A percentile compares a stretch with the other conserved stretches of the same genome.
Conservation (phyloP, 2,113 vertebrate species). For the Notarius quadriscutis region DNA sequence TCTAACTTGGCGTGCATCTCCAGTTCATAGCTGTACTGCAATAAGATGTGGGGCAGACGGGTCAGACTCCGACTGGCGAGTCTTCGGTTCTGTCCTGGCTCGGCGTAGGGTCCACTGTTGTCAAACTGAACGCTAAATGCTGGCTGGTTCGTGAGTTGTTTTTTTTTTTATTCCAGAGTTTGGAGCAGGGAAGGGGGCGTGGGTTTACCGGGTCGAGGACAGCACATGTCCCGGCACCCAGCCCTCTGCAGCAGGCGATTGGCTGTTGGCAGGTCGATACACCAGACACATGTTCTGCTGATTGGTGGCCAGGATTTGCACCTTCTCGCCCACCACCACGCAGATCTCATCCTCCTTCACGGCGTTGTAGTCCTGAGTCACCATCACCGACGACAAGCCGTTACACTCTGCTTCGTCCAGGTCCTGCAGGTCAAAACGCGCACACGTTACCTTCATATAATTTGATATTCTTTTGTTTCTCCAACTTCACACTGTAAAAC, state of each 20-base stretch:
- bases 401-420: constrained; percentile 83
- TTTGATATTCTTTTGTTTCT: neutral
- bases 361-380: constrained; percentile 92
- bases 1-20: constrained; percentile 38
- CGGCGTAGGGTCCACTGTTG: constrained; percentile 26
- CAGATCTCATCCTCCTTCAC: constrained; percentile 98
- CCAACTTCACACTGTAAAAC: neutral
- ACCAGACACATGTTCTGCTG: constrained; percentile 99
- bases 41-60: neutral
- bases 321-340: constrained; percentile 91
- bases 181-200: constrained; percentile 52
- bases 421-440: constrained; percentile 55
- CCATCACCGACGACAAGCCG: constrained; percentile 81
- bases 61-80: neutral
- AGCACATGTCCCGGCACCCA: constrained; percentile 94
- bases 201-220: constrained; percentile 59
- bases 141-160: constrained; percentile 23
- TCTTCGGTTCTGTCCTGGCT: constrained; percentile 1
- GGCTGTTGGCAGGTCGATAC: constrained; percentile 89
- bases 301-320: constrained; percentile 94
- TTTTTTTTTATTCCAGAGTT: constrained; percentile 32
- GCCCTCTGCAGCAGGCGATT: constrained; percentile 92
- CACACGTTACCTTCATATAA: neutral
- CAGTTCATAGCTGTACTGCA: constrained; percentile 35
- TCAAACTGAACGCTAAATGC: constrained; percentile 42